Percentiles rank a stretch among this genome's conserved stretches.
phyloP scores from a whole-genome alignment of 1,140 invertebrate species.

The Scaptodrosophila lebanonensis region DNA sequence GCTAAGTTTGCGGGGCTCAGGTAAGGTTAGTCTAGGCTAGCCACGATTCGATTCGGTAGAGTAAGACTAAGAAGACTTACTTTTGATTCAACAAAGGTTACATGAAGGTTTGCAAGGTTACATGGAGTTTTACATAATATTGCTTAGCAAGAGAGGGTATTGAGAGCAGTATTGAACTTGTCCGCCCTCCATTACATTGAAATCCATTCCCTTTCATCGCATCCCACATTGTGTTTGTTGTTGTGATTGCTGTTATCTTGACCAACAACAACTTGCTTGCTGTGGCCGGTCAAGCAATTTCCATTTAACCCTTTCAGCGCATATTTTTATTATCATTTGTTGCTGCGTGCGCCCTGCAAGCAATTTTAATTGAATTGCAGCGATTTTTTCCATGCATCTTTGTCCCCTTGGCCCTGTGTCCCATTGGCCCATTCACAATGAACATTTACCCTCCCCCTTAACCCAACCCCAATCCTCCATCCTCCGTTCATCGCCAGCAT shows the following conservation, averaged over 20 bases:
- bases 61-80: no score
- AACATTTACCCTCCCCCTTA: no score
- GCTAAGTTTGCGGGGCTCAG: no score
- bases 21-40: no score
- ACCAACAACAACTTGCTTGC: neutral
- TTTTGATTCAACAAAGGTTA: no score
- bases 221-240: neutral
- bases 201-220: neutral
- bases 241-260: constrained; percentile 1
- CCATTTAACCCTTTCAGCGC: constrained; percentile 33
- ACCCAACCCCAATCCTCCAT: no score
- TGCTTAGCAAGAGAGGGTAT: no score
- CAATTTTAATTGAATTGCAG: constrained; percentile 58
- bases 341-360: constrained; percentile 15
- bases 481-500: no score
- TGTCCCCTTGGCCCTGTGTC: constrained; percentile 26
- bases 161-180: neutral
- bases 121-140: no score
- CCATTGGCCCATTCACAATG: no score
- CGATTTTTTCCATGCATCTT: constrained; percentile 28
- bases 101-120: no score
- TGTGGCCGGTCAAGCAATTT: constrained; percentile 16
- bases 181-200: neutral
- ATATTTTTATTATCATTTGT: constrained; percentile 47
- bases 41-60: no score